A percentile compares a stretch with the other conserved stretches of the same genome.
Evolutionary conservation across 2,888 invertebrate species (phyloP).

Genomic region (Ethmia dodecea): DNA sequence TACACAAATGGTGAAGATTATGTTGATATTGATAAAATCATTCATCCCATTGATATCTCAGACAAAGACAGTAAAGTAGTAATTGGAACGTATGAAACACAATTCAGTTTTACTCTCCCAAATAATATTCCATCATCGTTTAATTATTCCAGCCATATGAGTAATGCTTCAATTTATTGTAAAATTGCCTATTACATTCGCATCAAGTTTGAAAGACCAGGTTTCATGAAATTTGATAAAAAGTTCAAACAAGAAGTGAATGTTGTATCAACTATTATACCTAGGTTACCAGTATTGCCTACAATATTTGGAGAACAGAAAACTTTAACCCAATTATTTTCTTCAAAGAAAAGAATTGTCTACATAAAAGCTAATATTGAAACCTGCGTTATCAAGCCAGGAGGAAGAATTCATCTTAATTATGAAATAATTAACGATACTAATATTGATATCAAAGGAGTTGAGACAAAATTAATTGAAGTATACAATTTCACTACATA

Average conservation of each 20-base stretch:
- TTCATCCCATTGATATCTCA: neutral
- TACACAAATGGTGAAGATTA: conserved; percentile 22
- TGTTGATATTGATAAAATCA: conserved; percentile 21
- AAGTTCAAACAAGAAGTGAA: conserved; percentile 31
- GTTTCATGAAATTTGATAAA: conserved; percentile 27
- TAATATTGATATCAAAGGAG: conserved; percentile 25
- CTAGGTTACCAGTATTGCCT: conserved; percentile 25
- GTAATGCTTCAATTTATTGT: conserved; percentile 20
- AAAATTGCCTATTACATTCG: conserved; percentile 32
- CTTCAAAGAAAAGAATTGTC: conserved; percentile 25
- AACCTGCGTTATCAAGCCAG: conserved; percentile 25
- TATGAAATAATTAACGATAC: conserved; percentile 33
- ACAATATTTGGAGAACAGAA: conserved; percentile 28
- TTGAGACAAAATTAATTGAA: conserved; percentile 29
- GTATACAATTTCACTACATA: conserved; percentile 18
- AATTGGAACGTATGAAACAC: conserved; percentile 25
- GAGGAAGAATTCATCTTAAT: conserved; percentile 26
- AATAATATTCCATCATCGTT: conserved; percentile 27
- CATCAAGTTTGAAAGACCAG: conserved; percentile 33
- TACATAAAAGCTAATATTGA: conserved; percentile 28
- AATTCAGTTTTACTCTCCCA: conserved; percentile 31
- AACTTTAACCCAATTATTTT: conserved; percentile 28
- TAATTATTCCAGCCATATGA: conserved; percentile 14
- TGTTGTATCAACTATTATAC: conserved; percentile 27
- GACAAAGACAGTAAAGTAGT: conserved; percentile 14